Evolutionary conservation across 1,140 invertebrate genomes (phyloP), one percentile per base, ranked within the genome.

Genomic region (Drosophila azteca): DNA sequence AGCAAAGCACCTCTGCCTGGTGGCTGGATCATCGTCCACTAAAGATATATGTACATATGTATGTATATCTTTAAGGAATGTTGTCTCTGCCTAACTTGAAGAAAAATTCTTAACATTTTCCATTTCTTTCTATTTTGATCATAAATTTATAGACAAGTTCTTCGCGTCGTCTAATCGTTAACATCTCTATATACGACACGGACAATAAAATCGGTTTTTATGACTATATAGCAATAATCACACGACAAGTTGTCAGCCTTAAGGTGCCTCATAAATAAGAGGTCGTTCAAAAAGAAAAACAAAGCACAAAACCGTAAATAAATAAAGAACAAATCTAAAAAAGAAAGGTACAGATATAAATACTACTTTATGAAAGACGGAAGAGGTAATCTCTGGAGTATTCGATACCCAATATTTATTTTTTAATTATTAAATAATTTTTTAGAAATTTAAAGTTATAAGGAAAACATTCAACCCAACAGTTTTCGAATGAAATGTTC

Each of bases 181-280:
- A 75, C 60, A 80, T 77, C 72, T 81, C 64, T 76, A 65, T 66
- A 80, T 61, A 48, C 72, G 57, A 65, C 58, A 60, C 1, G 58
- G 50, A 31, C 61, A 81, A 87, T 84, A 85, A 85, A 85, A 60
- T 71, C 11, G 51, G 50, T 57, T 81, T 84, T 81, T 84, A 77
- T 70, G 63, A 52, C 49, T 46, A 45, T 76, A 49, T 53, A 50
- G 63, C 72, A 73, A 77, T 79, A 79, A 84, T 43, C 62, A 70
- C 57, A 50, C 55, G 71, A 66, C 75, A 71, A 87, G 60, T 77
- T 77, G 59, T 81, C 78, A 84, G 65, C 50, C 58, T 58, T 57
- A 22, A 52, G 63, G 52, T 64, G 72, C 55, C 52, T 13, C 65
- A 77, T 84, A 84, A 87, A 84, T 87, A 77, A 77, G 44, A n/a